These are phyloP conservation scores for Rotaria magnacalcarata DNA, from an alignment of 2,888 invertebrate species.

Conservation along the genomic window DNA sequence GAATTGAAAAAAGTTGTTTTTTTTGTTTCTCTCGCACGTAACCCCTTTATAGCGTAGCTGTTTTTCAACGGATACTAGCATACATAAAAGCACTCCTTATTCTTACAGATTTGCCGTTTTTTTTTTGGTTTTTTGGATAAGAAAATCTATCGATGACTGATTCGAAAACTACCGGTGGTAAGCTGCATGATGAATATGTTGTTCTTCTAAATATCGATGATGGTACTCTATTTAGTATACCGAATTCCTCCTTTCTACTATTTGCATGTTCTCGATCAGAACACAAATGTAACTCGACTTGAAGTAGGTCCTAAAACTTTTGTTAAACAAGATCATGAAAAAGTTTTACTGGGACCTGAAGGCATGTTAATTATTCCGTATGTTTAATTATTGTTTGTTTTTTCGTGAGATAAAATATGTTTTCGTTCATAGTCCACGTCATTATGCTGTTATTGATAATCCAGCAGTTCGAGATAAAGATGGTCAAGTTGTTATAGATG, in stretches of 20 bases:
- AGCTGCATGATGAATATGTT: background rate
- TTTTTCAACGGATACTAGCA: background rate
- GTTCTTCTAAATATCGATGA: too few relatives aligned
- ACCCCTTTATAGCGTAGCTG: background rate
- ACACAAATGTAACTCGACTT: conserved; percentile 61
- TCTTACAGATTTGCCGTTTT: background rate
- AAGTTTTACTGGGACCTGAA: conserved; percentile 51
- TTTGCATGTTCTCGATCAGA: conserved; percentile 62
- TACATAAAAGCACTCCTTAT: background rate
- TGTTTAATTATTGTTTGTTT: background rate
- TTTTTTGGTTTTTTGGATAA: background rate
- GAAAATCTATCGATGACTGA: background rate
- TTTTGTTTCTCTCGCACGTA: background rate
- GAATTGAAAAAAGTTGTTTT: background rate
- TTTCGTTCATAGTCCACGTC: conserved; percentile 52
- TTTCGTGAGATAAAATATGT: background rate
- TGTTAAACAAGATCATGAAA: conserved; percentile 62
- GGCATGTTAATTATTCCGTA: conserved; percentile 42
- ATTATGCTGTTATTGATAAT: conserved; percentile 62
- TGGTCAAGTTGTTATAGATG: conserved; percentile 53
- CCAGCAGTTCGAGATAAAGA: conserved; percentile 57
- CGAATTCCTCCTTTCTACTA: conserved; percentile 61
- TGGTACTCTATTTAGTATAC: conserved; percentile 36
- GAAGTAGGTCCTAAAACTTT: conserved; percentile 62
- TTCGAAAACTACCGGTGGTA: conserved; percentile 5